These are phyloP conservation scores for Takifugu flavidus DNA, from an alignment of 2,113 vertebrate species.

Conservation along the genomic window DNA sequence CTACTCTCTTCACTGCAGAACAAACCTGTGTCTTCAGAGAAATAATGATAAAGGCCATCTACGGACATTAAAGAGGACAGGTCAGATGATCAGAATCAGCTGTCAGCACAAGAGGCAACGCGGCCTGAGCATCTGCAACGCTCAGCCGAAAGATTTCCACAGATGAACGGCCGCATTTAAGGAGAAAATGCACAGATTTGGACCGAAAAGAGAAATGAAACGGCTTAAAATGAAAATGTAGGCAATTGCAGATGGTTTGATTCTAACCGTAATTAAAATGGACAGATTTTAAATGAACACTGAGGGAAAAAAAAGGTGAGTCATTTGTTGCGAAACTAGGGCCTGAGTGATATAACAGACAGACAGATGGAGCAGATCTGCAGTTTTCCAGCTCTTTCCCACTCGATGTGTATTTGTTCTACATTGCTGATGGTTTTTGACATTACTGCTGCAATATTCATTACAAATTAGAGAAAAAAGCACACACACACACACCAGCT, in stretches of 20 bases:
- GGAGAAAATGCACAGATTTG: background rate
- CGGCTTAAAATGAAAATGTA: too few species aligned
- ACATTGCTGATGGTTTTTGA: too few species aligned
- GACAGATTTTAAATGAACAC: background rate
- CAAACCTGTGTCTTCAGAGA: conserved; percentile 72
- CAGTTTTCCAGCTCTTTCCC: too few species aligned
- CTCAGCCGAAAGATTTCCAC: conserved; percentile 10
- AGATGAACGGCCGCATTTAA: conserved; percentile 3
- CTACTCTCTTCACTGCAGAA: conserved; percentile 51
- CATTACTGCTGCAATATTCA: too few species aligned
- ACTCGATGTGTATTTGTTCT: too few species aligned
- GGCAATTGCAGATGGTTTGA: too few species aligned
- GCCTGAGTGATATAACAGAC: conserved; percentile 80
- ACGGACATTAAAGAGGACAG: conserved; percentile 53
- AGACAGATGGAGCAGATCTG: conserved; percentile 62
- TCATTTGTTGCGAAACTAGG: conserved; percentile 85
- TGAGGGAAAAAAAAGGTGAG: conserved; percentile 55
- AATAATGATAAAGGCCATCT: conserved; percentile 69
- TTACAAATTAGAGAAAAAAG: too few species aligned
- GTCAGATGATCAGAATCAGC: conserved; percentile 51
- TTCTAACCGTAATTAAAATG: too few species aligned
- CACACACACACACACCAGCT: too few species aligned
- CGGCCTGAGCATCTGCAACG: too few species aligned
- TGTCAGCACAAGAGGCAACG: conserved; percentile 31
- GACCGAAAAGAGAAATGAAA: background rate